phyloP scores from a whole-genome alignment of 2,797 vertebrate species.

The Muscicapa comitata region DNA sequence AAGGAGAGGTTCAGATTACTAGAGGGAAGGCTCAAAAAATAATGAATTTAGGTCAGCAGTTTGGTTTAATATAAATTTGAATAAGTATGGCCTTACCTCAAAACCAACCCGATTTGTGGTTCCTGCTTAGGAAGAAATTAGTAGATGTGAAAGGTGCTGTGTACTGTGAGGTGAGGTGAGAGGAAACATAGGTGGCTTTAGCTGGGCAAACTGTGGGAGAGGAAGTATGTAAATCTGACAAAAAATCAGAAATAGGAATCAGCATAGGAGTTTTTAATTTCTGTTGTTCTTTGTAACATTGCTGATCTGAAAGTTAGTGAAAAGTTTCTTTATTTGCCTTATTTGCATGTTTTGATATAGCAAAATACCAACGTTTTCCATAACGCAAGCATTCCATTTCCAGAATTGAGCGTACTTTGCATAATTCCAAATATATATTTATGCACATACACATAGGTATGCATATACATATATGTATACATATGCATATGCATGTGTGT shows the following conservation, averaged over 20 bases:
- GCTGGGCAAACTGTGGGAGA: neutral
- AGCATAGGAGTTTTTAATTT: neutral
- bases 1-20: neutral
- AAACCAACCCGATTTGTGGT: neutral
- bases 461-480: rapidly evolving
- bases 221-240: neutral
- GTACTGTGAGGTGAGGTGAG: neutral
- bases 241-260: neutral
- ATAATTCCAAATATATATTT: neutral
- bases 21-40: neutral
- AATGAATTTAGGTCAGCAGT: neutral
- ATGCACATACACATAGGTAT: too few species aligned
- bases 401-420: neutral
- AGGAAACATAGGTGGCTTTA: neutral
- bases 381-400: neutral
- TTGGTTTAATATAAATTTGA: neutral
- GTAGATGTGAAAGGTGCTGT: neutral
- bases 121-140: neutral
- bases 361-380: neutral
- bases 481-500: too few species aligned
- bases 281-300: neutral
- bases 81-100: neutral
- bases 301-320: neutral
- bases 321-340: neutral
- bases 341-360: neutral